phyloP scores from a whole-genome alignment of 2,113 vertebrate genomes.

The Plectropomus leopardus region DNA sequence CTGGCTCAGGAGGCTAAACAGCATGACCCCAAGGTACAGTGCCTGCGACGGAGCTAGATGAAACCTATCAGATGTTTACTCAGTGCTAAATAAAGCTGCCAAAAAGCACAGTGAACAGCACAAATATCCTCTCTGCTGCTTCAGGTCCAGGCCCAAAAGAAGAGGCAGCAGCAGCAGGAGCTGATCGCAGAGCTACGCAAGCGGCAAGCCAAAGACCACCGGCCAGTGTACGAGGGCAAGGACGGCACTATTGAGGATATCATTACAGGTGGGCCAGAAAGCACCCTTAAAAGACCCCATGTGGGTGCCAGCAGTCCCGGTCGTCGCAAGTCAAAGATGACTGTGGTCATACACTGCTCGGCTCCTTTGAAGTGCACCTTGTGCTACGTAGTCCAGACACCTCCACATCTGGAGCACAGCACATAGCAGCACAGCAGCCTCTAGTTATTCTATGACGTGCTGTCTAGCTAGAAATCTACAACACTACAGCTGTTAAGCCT shows the following conservation, averaged over 20 bases:
- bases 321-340: slow-evolving; percentile 68
- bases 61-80: slow-evolving; percentile 39
- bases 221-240: slow-evolving; percentile 96
- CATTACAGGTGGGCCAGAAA: slow-evolving; percentile 91
- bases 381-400: slow-evolving; percentile 81
- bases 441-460: slow-evolving; percentile 26
- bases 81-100: slow-evolving; percentile 52
- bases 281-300: slow-evolving; percentile 19
- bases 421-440: slow-evolving; percentile 42
- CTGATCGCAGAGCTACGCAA: slow-evolving; percentile 93
- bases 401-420: slow-evolving; percentile 66
- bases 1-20: slow-evolving; percentile 97
- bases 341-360: slow-evolving; percentile 83
- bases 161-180: slow-evolving; percentile 94
- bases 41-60: slow-evolving; percentile 20
- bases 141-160: slow-evolving; percentile 89
- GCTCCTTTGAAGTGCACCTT: slow-evolving; percentile 80
- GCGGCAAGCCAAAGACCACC: slow-evolving; percentile 95
- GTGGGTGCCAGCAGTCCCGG: slow-evolving; percentile 41
- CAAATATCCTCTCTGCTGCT: slow-evolving; percentile 16
- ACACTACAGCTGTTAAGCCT: slow-evolving; percentile 21
- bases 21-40: slow-evolving; percentile 92
- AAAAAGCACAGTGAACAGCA: slow-evolving; percentile 19
- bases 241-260: slow-evolving; percentile 98
- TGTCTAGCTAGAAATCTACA: slow-evolving; percentile 30